Conservation (phyloP, 2,888 invertebrate genomes). For the Uloborus plumipes region DNA sequence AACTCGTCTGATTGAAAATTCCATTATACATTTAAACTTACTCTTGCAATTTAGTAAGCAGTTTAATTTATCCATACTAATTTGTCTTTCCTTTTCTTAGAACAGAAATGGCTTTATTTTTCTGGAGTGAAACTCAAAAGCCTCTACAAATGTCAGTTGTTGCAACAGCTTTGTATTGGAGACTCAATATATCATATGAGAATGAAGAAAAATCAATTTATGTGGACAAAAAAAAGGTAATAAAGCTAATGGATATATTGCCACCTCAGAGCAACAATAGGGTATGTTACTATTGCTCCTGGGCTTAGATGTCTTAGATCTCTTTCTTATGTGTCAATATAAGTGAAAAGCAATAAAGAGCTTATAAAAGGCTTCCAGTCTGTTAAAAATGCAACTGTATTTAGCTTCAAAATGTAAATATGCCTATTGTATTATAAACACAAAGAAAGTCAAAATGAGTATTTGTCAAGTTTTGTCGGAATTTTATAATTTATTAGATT, state of each 20-base stretch:
- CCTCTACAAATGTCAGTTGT: slow-evolving; percentile 71
- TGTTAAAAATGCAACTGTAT: no score
- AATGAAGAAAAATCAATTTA: slow-evolving; percentile 61
- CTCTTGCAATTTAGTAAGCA: background rate
- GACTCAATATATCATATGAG: slow-evolving; percentile 67
- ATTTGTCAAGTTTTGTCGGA: no score
- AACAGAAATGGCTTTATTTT: slow-evolving; percentile 70
- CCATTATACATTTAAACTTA: background rate
- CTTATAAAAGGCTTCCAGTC: no score
- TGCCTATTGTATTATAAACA: no score
- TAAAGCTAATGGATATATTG: background rate
- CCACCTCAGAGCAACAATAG: background rate
- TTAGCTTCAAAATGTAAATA: no score
- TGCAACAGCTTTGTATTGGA: slow-evolving; percentile 69
- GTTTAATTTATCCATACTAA: background rate
- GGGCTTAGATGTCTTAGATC: no score
- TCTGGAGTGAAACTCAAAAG: slow-evolving; percentile 71
- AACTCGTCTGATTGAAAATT: background rate
- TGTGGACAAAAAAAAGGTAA: slow-evolving; percentile 59
- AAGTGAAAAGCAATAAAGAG: no score
- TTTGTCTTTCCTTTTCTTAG: slow-evolving; percentile 25
- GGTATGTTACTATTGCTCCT: no score
- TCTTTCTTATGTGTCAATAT: no score
- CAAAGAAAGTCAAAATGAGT: no score
- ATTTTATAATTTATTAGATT: no score